phyloP scores from a whole-genome alignment of 2,888 invertebrate genomes.

The Opisthograptis luteolata region DNA sequence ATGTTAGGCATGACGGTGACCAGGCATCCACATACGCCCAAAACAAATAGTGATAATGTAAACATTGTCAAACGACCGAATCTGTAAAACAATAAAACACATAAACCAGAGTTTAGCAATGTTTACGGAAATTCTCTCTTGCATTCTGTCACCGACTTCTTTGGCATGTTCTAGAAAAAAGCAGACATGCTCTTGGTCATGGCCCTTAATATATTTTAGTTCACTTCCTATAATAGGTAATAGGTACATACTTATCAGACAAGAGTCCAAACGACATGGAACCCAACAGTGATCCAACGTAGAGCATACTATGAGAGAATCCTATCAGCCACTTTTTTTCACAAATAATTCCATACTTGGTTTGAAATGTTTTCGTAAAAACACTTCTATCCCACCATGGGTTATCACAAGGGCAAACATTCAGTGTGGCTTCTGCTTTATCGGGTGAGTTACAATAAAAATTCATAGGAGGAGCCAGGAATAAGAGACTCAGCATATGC shows the following conservation, averaged over 20 bases:
- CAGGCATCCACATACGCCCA: conserved; percentile 55
- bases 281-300: conserved; percentile 62
- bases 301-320: conserved; percentile 62
- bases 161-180: too few species aligned
- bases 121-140: too few species aligned
- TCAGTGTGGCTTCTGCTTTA: conserved; percentile 12
- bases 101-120: too few species aligned
- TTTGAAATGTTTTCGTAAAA: conserved; percentile 63
- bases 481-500: conserved; percentile 65
- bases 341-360: conserved; percentile 59
- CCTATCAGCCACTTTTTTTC: conserved; percentile 58
- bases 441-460: conserved; percentile 46
- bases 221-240: too few species aligned
- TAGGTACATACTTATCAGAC: conserved; percentile 62
- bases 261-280: conserved; percentile 61
- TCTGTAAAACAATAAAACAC: too few species aligned
- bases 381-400: conserved; percentile 59
- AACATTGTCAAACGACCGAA: conserved; percentile 60
- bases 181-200: too few species aligned
- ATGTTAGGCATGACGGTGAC: conserved; percentile 56
- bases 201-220: too few species aligned
- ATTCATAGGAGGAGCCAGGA: conserved; percentile 63
- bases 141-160: too few species aligned
- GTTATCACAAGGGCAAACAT: conserved; percentile 58
- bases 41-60: conserved; percentile 45